These are phyloP conservation scores for Noctua fimbriata DNA, from an alignment of 2,888 invertebrate species.

Conservation along the genomic window DNA sequence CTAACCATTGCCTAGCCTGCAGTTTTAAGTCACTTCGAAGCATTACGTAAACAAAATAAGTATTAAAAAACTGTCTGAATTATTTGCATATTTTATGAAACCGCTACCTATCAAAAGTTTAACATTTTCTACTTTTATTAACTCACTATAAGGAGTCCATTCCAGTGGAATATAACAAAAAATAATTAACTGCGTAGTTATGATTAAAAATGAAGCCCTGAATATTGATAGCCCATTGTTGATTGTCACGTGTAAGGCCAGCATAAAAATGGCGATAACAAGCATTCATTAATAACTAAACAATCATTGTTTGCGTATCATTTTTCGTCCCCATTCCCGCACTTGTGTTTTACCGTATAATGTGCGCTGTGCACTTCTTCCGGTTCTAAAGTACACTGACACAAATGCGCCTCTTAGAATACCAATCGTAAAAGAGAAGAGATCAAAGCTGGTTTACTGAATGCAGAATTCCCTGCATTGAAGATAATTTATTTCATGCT, in stretches of 20 bases:
- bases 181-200: not conserved
- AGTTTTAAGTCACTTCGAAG: not conserved
- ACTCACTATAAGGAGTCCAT: not conserved
- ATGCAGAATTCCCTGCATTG: conserved; percentile 33
- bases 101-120: not conserved
- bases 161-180: not conserved
- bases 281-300: conserved; percentile 40
- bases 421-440: conserved; percentile 44
- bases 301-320: conserved; percentile 31
- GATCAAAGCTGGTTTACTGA: conserved; percentile 51
- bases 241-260: conserved; percentile 9
- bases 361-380: conserved; percentile 32
- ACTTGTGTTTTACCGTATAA: conserved; percentile 12
- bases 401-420: conserved; percentile 48
- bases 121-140: not conserved
- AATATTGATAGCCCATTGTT: conserved; percentile 48
- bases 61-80: not conserved
- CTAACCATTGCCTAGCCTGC: not conserved
- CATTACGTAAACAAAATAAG: not conserved
- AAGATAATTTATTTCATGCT: conserved; percentile 52
- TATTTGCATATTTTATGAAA: not conserved
- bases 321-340: conserved; percentile 32
- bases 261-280: conserved; percentile 11
- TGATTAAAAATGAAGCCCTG: conserved; percentile 7
- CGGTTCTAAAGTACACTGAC: conserved; percentile 58